Conservation (phyloP, 2,888 invertebrate genomes). For the Brachynemurus nebulosus region DNA sequence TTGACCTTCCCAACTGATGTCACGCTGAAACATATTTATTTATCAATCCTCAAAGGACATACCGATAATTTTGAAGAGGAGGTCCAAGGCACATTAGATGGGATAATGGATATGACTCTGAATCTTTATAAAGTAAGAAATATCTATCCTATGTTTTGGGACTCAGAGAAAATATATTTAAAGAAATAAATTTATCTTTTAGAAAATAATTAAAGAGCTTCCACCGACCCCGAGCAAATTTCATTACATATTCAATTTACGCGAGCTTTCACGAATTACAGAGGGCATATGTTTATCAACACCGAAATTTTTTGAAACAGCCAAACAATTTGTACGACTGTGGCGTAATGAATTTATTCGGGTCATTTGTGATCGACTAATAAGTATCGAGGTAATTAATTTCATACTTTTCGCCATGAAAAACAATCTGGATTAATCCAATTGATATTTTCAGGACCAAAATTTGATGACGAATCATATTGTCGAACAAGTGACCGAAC, state of each 20-base stretch:
- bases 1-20: conserved; percentile 68
- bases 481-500: conserved; percentile 41
- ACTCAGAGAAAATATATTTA: neutral
- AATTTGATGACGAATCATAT: conserved; percentile 45
- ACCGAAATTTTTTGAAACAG: conserved; percentile 50
- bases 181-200: conserved; percentile 15
- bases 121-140: conserved; percentile 58
- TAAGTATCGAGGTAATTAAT: conserved; percentile 40
- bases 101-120: conserved; percentile 64
- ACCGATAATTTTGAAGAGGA: conserved; percentile 51
- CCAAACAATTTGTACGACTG: conserved; percentile 60
- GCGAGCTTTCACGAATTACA: conserved; percentile 75
- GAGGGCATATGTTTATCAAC: conserved; percentile 68
- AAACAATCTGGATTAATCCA: neutral
- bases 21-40: conserved; percentile 69
- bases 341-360: conserved; percentile 87
- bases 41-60: conserved; percentile 69
- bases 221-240: conserved; percentile 89
- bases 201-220: conserved; percentile 59
- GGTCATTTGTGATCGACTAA: conserved; percentile 77
- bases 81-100: conserved; percentile 47
- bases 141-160: neutral
- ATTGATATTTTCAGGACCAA: conserved; percentile 43
- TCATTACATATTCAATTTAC: conserved; percentile 88
- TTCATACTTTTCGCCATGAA: neutral